Conservation (phyloP, 2,113 vertebrate genomes). For the Bubalus kerabau region DNA sequence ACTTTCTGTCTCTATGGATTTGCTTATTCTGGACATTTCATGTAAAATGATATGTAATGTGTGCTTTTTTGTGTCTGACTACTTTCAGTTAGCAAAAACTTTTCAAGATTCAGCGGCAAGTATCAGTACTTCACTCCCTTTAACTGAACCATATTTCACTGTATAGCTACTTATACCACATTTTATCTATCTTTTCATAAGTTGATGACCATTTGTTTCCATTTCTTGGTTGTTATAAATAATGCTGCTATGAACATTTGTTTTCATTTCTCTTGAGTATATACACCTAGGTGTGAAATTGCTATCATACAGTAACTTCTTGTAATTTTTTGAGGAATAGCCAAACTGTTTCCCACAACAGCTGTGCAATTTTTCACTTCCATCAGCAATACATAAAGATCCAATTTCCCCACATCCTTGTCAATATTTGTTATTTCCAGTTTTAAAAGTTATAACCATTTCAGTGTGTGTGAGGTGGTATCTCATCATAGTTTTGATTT, state of each 20-base stretch:
- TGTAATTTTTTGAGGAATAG: not conserved
- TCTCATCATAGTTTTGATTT: not conserved
- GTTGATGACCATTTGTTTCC: not conserved
- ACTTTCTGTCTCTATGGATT: not conserved
- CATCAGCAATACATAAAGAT: not conserved
- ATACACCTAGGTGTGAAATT: not conserved
- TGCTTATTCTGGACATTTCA: not conserved
- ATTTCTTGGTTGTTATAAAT: not conserved
- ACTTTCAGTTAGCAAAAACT: not conserved
- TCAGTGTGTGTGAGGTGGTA: not conserved
- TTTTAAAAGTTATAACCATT: not conserved
- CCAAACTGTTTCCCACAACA: not conserved
- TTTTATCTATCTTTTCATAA: not conserved
- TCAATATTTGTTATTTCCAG: not conserved
- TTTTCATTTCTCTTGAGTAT: conserved; percentile 27
- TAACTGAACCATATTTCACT: not conserved
- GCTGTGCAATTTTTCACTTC: not conserved
- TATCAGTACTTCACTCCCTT: not conserved
- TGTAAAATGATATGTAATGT: not conserved
- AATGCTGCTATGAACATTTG: not conserved
- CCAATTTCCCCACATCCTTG: not conserved
- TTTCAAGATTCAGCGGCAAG: not conserved
- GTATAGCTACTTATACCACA: not conserved
- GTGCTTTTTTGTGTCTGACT: not conserved
- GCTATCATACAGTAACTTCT: not conserved